Conservation (phyloP, 2,113 vertebrate genomes). For the Eptesicus fuscus region DNA sequence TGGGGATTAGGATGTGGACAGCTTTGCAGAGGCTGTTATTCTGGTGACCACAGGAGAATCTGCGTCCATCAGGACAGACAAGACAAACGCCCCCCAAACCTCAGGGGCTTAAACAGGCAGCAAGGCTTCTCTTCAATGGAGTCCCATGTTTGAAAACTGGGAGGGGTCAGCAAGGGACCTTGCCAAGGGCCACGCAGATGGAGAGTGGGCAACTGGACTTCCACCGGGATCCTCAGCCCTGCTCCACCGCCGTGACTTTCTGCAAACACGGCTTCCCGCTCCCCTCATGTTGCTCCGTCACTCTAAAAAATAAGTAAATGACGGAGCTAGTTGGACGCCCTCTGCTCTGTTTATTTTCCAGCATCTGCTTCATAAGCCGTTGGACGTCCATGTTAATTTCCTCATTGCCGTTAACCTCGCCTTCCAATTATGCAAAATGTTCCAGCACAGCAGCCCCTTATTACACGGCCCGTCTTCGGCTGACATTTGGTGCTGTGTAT, state of each 20-base stretch:
- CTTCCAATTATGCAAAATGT: constrained; percentile 28
- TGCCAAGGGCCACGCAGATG: not conserved
- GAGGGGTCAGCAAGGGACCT: not conserved
- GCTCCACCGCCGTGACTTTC: not conserved
- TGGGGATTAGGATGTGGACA: not conserved
- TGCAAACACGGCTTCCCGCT: accelerated
- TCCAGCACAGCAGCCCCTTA: not conserved
- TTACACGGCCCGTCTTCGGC: not conserved
- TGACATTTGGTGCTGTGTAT: not conserved
- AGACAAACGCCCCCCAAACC: not conserved
- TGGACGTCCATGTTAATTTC: constrained; percentile 7
- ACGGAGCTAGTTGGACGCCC: not conserved
- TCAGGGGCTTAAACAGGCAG: not conserved
- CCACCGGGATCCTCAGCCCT: accelerated
- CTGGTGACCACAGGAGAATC: not conserved
- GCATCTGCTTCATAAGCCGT: not conserved
- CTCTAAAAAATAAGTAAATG: not conserved
- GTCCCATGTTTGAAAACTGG: not conserved
- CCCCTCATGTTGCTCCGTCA: accelerated
- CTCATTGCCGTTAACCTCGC: constrained; percentile 21
- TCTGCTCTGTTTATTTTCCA: not conserved
- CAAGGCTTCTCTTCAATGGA: not conserved
- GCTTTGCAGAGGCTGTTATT: not conserved
- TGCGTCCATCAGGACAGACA: not conserved
- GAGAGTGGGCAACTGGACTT: not conserved